Base-by-base conservation (phyloP, 2,888 invertebrate genomes). In the Drosophila neotestacea region DNA sequence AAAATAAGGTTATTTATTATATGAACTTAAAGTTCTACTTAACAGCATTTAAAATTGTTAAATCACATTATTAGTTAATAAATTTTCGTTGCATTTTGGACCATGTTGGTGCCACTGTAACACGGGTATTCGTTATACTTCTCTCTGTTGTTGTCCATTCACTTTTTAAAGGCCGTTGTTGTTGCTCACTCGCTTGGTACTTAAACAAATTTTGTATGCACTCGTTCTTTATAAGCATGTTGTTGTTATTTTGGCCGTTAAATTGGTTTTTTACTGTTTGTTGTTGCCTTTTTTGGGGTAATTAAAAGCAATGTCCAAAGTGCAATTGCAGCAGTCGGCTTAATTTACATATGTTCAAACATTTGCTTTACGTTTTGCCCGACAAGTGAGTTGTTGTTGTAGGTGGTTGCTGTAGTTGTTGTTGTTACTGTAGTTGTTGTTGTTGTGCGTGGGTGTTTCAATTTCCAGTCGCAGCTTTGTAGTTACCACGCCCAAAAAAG, bases 271-370 rank as follows among this genome's bases (percentile, higher is more conserved):
- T 32, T 52, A 16, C 61, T 61, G 6, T 32, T 52, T 44, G 36
- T 11, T 47, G 54, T 50, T 48, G 55, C 42, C 64, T 74, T 85
- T 87, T 87, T 48, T 56, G 46, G 63, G 81, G 69, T 88, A 84
- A 84, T 84, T 84, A 84, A 88, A 84, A 81, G 84, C 88, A 65
- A 73, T 72, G 84, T 84, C 64, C 84, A 88, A 84, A 84, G 88
- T 88, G 88, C 84, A 88, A 80, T 38, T 79, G 81, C 78, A 38
- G 78, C 78, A 75, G 88, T 83, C 74, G 78, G 84, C 58, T 88
- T 71, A 54, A 83, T 81, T 85, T 85, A 75, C 88, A 81, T 79
- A 69, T 78, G 88, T 67, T 77, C 79, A 79, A 84, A 73, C 79
- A 85, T 81, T 83, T 69, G 67, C 64, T 59, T 50, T 67, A 36